Base-by-base conservation (phyloP, 2,797 vertebrate species). In the Taeniopygia guttata region DNA sequence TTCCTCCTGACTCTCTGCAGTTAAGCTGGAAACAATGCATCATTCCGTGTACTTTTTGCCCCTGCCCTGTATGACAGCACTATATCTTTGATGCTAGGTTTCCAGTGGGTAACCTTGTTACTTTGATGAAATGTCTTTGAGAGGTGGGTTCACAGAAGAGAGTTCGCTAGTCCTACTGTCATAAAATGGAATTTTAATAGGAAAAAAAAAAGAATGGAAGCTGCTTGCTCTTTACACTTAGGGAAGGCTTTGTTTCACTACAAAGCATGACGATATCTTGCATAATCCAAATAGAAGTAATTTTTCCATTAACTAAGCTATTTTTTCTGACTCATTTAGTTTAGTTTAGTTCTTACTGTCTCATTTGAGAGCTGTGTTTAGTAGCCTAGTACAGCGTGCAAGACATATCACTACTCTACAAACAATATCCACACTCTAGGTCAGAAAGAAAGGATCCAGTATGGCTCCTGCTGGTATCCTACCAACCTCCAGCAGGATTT, bases 81-180 rank as follows among this genome's bases (percentile, higher is more conserved):
- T 26, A 0, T 63, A 52, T 54, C 92, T 96, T 91, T 93, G 73
- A 95, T 89, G 81, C 21, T 59, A 67, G 48, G 64, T 96, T 95
- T 96, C 77, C 74, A 82, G 87, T 23, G 84, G 79, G 52, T 91
- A 95, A 96, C 89, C 66, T 93, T 91, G 80, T 76, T 96, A 86
- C 85, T 96, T 93, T 93, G 92, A 90, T 94, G 59, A 93, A 96
- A 93, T 55, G 22, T 64, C 76, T 94, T 84, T 93, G 66, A 92
- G 85, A 93, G 30, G 38, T 59, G 67, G 51, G 32, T 78, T 95
- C 82, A 78, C 30, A 22, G 84, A 40, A 84, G 55, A 90, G 52
- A 86, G 48, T 86, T 94, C 5, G 0, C 87, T 82, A 73, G 38
- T 59, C 63, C 69, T 55, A 67, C 92, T 88, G 52, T 76, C 56